These are phyloP conservation scores for Capitella teleta DNA, from an alignment of 1,140 invertebrate species.

Conservation along the genomic window DNA sequence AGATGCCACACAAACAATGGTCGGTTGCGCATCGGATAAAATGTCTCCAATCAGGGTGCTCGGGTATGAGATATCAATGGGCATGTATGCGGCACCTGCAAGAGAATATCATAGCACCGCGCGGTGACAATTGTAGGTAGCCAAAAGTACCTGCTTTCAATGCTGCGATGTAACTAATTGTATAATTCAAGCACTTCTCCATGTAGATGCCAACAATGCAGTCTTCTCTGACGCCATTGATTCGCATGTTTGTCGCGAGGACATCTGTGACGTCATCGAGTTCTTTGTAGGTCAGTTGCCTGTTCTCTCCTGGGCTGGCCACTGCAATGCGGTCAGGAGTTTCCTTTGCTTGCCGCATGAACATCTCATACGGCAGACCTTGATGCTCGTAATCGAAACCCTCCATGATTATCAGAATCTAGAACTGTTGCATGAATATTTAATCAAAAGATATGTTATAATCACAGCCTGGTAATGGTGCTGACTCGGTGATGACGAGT, in stretches of 20 bases:
- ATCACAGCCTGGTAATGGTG: too few relatives aligned
- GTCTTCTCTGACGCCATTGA: constrained; percentile 22
- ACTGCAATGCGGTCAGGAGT: constrained; percentile 29
- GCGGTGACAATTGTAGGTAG: not conserved
- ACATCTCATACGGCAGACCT: constrained; percentile 30
- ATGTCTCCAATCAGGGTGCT: constrained; percentile 32
- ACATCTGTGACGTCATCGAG: constrained; percentile 24
- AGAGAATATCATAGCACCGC: constrained; percentile 1
- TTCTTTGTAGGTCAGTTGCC: constrained; percentile 23
- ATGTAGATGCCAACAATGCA: constrained; percentile 41
- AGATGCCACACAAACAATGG: constrained; percentile 26
- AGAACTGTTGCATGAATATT: too few relatives aligned
- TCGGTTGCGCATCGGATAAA: constrained; percentile 37
- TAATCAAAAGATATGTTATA: too few relatives aligned
- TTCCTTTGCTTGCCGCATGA: constrained; percentile 20
- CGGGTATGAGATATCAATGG: constrained; percentile 45
- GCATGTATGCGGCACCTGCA: constrained; percentile 43
- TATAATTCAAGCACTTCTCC: constrained; percentile 39
- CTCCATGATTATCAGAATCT: too few relatives aligned
- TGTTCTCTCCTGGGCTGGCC: constrained; percentile 17
- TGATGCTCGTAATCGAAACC: constrained; percentile 23
- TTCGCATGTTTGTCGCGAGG: constrained; percentile 19
- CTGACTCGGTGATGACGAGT: too few relatives aligned
- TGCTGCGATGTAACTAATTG: constrained; percentile 44
- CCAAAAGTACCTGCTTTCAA: constrained; percentile 40